Percentiles rank a stretch among this genome's conserved stretches.
These are phyloP conservation scores for Aurelia sp. DNA, from an alignment of 30 jellyfish, hydroid and myxozoan species.

Conservation along the genomic window DNA sequence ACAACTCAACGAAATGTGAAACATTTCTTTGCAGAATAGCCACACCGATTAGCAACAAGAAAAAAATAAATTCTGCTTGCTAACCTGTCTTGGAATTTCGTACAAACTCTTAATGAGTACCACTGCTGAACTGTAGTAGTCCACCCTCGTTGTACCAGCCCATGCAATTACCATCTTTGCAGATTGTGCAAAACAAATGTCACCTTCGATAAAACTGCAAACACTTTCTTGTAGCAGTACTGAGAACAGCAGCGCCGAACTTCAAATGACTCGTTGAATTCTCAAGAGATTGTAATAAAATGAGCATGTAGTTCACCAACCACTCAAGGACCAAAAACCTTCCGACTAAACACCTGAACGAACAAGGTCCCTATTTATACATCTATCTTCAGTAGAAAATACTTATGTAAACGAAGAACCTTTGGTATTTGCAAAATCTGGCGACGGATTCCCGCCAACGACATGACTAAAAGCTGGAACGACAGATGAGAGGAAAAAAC, in stretches of 20 bases:
- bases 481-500: slow-evolving; percentile 1
- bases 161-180: slow-evolving; percentile 56
- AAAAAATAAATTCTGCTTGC: neutral
- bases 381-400: neutral
- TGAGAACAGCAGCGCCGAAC: no score
- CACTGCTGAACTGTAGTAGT: slow-evolving; percentile 42
- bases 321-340: no score
- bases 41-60: no score
- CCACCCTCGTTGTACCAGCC: slow-evolving; percentile 67
- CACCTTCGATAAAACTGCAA: no score
- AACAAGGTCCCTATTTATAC: neutral
- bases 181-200: no score
- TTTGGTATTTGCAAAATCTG: slow-evolving; percentile 11
- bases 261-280: no score
- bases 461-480: slow-evolving; percentile 9
- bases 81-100: slow-evolving; percentile 73
- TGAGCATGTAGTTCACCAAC: no score
- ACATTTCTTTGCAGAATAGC: no score
- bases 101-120: slow-evolving; percentile 48
- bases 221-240: no score
- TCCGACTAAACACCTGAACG: no score
- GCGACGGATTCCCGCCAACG: slow-evolving; percentile 4
- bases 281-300: no score
- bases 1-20: no score
- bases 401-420: neutral